These are phyloP conservation scores for Dryomyza anilis DNA, from an alignment of 2,888 invertebrate genomes.

Conservation along the genomic window DNA sequence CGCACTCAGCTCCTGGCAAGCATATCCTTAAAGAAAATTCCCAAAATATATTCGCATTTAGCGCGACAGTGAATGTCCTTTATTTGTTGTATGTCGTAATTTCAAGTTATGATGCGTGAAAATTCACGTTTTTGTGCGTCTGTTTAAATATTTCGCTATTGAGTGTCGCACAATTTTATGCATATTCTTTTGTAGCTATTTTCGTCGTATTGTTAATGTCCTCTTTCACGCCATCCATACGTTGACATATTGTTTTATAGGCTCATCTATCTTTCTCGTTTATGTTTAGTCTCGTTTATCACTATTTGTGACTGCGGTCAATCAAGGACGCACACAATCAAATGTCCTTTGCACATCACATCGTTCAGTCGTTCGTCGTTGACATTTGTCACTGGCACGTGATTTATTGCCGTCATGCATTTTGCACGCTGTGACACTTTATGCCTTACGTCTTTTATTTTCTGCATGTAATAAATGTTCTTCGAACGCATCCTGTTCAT, in stretches of 20 bases:
- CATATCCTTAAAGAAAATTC: no score
- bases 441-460: no score
- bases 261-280: background rate
- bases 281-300: background rate
- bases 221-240: constrained; percentile 4
- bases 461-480: background rate
- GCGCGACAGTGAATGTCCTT: no score
- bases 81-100: background rate
- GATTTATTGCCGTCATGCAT: no score
- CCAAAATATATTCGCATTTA: no score
- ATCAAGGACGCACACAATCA: constrained; percentile 16
- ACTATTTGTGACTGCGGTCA: constrained; percentile 8
- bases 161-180: background rate
- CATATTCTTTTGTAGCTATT: background rate
- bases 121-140: background rate
- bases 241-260: constrained; percentile 7
- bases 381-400: constrained; percentile 23
- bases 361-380: background rate
- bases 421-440: constrained; percentile 12
- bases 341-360: background rate
- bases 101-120: constrained; percentile 17
- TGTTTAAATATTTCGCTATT: constrained; percentile 3
- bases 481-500: background rate
- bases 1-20: no score
- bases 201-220: background rate